These are phyloP conservation scores for Pollenia angustigena DNA, from an alignment of 2,888 invertebrate species.

Conservation along the genomic window DNA sequence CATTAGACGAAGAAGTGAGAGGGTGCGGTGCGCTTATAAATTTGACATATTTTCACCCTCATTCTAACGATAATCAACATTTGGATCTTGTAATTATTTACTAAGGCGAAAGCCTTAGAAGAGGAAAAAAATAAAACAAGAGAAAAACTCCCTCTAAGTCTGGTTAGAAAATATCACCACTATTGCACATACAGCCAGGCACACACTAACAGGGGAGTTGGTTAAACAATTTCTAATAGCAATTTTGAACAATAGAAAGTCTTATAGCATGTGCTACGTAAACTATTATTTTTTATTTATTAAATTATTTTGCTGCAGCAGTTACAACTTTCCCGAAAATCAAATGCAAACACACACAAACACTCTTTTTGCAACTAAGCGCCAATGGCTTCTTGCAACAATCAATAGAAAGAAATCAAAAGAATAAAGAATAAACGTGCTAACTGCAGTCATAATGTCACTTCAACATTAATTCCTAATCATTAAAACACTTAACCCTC, in stretches of 20 bases:
- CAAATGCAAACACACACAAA: slow-evolving; percentile 7
- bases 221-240: slow-evolving; percentile 26
- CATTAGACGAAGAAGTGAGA: slow-evolving; percentile 34
- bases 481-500: slow-evolving; percentile 26
- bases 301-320: slow-evolving; percentile 2
- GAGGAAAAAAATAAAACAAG: slow-evolving; percentile 16
- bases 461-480: slow-evolving; percentile 54
- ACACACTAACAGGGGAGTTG: slow-evolving; percentile 37
- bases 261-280: slow-evolving; percentile 53
- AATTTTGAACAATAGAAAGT: slow-evolving; percentile 22
- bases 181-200: slow-evolving; percentile 1
- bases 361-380: slow-evolving; percentile 43
- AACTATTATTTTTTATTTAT: slow-evolving; percentile 20
- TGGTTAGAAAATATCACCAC: slow-evolving; percentile 47
- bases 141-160: slow-evolving; percentile 60
- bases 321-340: neutral
- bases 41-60: slow-evolving; percentile 71
- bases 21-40: slow-evolving; percentile 55
- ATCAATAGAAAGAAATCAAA: slow-evolving; percentile 43
- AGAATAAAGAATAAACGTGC: slow-evolving; percentile 58
- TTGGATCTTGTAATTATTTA: slow-evolving; percentile 60
- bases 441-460: slow-evolving; percentile 70
- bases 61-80: slow-evolving; percentile 57
- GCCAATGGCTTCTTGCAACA: slow-evolving; percentile 50
- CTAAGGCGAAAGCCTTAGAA: slow-evolving; percentile 30